Evolutionary conservation across 2,113 vertebrate genomes (phyloP), one percentile per base, ranked within the genome.

Genomic region (Sphyrna mokarran): DNA sequence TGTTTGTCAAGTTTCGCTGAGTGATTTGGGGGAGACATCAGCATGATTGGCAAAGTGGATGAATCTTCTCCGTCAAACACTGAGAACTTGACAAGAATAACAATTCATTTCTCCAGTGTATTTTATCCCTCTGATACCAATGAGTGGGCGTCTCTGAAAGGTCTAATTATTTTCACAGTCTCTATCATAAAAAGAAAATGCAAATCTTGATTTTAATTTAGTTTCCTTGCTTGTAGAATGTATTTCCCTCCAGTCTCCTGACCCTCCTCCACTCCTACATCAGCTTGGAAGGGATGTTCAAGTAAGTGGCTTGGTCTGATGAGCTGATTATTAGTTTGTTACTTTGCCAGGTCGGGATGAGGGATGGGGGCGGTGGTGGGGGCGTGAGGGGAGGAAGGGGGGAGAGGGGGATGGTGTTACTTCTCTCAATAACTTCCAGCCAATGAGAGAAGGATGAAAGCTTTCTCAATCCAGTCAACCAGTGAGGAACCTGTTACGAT

Each of bases 101-200:
- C 43, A 87, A 54, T 87, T 87, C 43, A 58, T 58, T 87, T 58
- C 54, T 9, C 26, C 48, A 58, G 54, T 87, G 26, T 1, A 58
- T 87, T 54, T 58, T 87, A 43, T 58, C 85, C 54, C 54, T 54
- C 23, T 87, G 85, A 48, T 87, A 43, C 48, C 85, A 54, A 48
- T 87, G 85, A 87, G 85, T 87, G 85, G 85, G 85, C 58, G 85
- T 87, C 29, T 87, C 48, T 87, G 22, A 54, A 87, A 54, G 23
- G 54, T 58, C 22, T 87, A 87, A 58, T 87, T 87, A 87, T 87
- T 87, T 86, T 58, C 54, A 54, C 43, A 87, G 85, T 54, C 85
- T 54, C 43, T 58, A 5, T 83, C 13, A 26, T 58, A 23, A 43
- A 87, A 87, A 87, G 48, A 23, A 54, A 87, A 54, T 87, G 23